phyloP scores from a whole-genome alignment of 2,888 invertebrate species.

The Mamestra brassicae region DNA sequence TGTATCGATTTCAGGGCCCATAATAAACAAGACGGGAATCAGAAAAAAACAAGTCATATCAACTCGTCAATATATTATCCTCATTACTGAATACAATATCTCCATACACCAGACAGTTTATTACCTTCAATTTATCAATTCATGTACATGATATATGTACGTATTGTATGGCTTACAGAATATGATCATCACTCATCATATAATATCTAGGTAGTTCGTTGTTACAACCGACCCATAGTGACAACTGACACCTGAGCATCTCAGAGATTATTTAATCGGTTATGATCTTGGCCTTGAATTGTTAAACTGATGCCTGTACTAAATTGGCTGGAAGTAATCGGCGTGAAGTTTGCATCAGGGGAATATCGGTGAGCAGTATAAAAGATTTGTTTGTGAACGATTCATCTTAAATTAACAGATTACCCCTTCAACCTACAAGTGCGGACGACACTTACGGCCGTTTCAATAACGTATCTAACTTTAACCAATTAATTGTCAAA shows the following conservation, averaged over 20 bases:
- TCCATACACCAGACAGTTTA: conserved; percentile 20
- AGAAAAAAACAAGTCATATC: not conserved
- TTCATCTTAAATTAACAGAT: not conserved
- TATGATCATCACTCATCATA: conserved; percentile 29
- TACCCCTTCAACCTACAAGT: no score
- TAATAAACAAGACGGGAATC: not conserved
- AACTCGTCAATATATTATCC: not conserved
- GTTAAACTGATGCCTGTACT: conserved; percentile 16
- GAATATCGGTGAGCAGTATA: no score
- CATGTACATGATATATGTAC: conserved; percentile 10
- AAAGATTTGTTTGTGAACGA: not conserved
- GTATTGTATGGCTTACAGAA: conserved; percentile 6
- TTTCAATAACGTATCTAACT: no score
- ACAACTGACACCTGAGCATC: conserved; percentile 42
- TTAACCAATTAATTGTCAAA: no score
- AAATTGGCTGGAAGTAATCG: conserved; percentile 53
- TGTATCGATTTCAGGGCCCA: no score
- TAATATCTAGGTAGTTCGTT: not conserved
- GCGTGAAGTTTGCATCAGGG: conserved; percentile 9
- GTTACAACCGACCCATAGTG: conserved; percentile 24
- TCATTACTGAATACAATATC: conserved; percentile 15
- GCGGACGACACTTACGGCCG: not conserved
- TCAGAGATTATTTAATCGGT: conserved; percentile 27
- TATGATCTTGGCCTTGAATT: conserved; percentile 29
- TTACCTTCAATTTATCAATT: conserved; percentile 40